Conservation (phyloP, 2,888 invertebrate genomes). For the Sphinx pinastri region DNA sequence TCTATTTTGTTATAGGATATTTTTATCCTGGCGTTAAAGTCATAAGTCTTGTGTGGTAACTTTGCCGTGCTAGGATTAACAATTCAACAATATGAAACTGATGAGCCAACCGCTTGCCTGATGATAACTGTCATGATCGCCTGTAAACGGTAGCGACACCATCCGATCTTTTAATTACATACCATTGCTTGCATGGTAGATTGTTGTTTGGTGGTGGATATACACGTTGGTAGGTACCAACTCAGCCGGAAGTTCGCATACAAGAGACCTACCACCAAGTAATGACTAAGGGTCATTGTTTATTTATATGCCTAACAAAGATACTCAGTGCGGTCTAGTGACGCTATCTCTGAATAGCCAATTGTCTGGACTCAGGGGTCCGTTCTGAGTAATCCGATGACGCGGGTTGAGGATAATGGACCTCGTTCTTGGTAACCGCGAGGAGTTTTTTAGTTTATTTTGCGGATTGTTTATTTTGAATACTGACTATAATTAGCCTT, state of each 20-base stretch:
- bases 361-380: constrained; percentile 15
- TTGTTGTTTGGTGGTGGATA: too few relatives aligned
- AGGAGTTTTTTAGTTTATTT: not conserved
- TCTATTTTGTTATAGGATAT: not conserved
- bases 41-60: not conserved
- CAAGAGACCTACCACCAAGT: not conserved
- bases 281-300: constrained; percentile 3
- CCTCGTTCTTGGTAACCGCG: not conserved
- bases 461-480: too few relatives aligned
- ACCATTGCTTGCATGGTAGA: too few relatives aligned
- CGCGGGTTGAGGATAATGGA: constrained; percentile 19
- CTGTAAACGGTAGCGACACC: too few relatives aligned
- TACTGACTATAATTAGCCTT: not conserved
- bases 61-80: not conserved
- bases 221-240: too few relatives aligned
- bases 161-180: too few relatives aligned
- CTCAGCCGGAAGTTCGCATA: too few relatives aligned
- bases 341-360: constrained; percentile 10
- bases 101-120: too few relatives aligned
- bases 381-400: constrained; percentile 18
- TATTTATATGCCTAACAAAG: not conserved
- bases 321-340: constrained; percentile 1
- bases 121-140: too few relatives aligned
- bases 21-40: not conserved
- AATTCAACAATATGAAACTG: too few relatives aligned